Base-by-base conservation (phyloP, 2,113 vertebrate genomes). In the Nesoenas mayeri region DNA sequence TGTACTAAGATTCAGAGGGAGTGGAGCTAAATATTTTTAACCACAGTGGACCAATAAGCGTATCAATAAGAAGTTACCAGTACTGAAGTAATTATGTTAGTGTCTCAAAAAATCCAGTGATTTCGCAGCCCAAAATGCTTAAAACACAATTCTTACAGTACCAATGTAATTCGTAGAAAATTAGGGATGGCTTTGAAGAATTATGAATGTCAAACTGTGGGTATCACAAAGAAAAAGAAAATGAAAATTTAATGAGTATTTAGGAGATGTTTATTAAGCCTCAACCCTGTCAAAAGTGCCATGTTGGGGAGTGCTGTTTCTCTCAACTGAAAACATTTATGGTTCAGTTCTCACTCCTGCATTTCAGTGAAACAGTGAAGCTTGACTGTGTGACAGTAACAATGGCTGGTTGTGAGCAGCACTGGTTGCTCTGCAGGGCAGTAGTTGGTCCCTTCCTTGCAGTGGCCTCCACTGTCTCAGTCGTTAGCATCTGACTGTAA, bases 341-440 rank as follows among this genome's bases (percentile, higher is more conserved):
- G 66, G 36, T 50, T n/a, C 56, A 61, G 51, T 51, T 71, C 34
- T 80, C 34, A 12, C 2, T 28, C 64, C 17, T 64, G 62, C 21
- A 6, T 20, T 48, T 56, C 14, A 25, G 47, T 40, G 51, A 38
- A 60, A 19, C 4, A 25, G 18, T 7, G 47, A 77, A 60, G 24
- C 14, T 71, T 0, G 3, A 12, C 24, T 38, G 13, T 0, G 0
- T 28, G 38, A 11, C 18, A 5, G 50, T 28, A 36, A 34, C 47
- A 36, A 69, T 57, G 64, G 18, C 73, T 66, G 57, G 29, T 77
- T n/a, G 4, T 57, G 34, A 32, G 74, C 62, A 57, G 57, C 3
- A 0, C 20, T 29, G 42, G 34, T 8, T n/a, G 21, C 29, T 53
- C n/a, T 60, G 31, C 0, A 0, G 21, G 4, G 18, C 44, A 24